Evolutionary conservation across 2,113 vertebrate species (phyloP).

Genomic region (Alethe diademata): DNA sequence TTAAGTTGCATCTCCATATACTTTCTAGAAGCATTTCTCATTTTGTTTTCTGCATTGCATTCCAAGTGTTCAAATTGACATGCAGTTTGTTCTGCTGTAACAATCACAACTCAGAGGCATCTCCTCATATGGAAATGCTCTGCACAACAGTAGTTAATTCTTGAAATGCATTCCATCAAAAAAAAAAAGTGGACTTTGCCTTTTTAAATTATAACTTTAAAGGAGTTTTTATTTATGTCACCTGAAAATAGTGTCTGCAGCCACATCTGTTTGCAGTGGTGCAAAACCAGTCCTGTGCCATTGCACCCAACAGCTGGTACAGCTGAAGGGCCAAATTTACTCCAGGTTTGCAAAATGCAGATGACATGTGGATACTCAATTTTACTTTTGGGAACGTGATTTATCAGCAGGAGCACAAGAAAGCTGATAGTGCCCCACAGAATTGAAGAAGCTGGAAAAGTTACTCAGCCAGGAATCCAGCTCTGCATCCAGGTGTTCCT

Average conservation of each 20-base stretch:
- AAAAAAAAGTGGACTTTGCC: background rate
- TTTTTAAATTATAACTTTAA: background rate
- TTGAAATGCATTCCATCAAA: background rate
- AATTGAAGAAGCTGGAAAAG: background rate
- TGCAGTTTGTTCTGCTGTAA: background rate
- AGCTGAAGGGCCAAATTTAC: background rate
- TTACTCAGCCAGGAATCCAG: background rate
- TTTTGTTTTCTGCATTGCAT: background rate
- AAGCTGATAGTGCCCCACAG: background rate
- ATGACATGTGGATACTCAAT: background rate
- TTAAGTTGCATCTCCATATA: background rate
- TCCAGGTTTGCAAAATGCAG: background rate
- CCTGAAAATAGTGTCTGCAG: rapidly evolving
- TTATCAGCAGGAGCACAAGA: background rate
- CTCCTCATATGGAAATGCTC: background rate
- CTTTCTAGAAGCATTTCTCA: background rate
- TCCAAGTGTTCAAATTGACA: background rate
- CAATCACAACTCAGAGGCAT: slow-evolving; percentile 26
- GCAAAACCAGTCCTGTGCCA: background rate
- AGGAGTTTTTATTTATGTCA: background rate
- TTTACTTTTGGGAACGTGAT: background rate
- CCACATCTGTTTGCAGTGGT: background rate
- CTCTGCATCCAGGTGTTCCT: slow-evolving; percentile 25
- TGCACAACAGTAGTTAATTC: background rate
- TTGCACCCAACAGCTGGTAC: background rate